phyloP scores from a whole-genome alignment of 1,140 invertebrate genomes.

The Leptopilina clavipes region DNA sequence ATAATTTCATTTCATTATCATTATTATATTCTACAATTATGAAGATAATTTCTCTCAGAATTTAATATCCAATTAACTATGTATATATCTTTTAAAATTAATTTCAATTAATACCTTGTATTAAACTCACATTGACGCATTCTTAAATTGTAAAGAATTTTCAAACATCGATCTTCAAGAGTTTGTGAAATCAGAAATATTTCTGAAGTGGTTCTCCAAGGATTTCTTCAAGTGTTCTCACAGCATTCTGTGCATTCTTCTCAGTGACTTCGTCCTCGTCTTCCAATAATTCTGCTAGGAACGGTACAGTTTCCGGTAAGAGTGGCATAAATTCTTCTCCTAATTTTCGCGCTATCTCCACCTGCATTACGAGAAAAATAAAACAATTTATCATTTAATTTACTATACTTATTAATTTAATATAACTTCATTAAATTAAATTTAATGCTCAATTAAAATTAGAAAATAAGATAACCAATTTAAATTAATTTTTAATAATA shows the following conservation, averaged over 20 bases:
- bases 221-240: constrained; percentile 86
- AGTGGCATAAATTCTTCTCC: constrained; percentile 88
- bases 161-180: neutral
- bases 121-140: neutral
- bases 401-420: constrained; percentile 2
- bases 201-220: constrained; percentile 89
- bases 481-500: too few relatives aligned
- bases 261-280: constrained; percentile 89
- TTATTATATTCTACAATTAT: neutral
- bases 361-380: constrained; percentile 70
- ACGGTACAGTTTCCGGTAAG: constrained; percentile 88
- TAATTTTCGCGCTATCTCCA: constrained; percentile 84
- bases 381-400: constrained; percentile 13
- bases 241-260: constrained; percentile 81
- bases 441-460: too few relatives aligned
- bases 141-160: constrained; percentile 11
- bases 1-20: neutral
- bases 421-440: neutral
- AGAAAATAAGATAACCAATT: too few relatives aligned
- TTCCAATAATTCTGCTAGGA: constrained; percentile 88
- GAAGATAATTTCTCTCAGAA: too few relatives aligned
- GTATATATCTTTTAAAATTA: too few relatives aligned
- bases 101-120: neutral
- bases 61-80: too few relatives aligned
- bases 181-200: constrained; percentile 80